A percentile compares a stretch with the other conserved stretches of the same genome.
Evolutionary conservation across 2,113 vertebrate genomes (phyloP).

Genomic region (Neodon shergylaensis): DNA sequence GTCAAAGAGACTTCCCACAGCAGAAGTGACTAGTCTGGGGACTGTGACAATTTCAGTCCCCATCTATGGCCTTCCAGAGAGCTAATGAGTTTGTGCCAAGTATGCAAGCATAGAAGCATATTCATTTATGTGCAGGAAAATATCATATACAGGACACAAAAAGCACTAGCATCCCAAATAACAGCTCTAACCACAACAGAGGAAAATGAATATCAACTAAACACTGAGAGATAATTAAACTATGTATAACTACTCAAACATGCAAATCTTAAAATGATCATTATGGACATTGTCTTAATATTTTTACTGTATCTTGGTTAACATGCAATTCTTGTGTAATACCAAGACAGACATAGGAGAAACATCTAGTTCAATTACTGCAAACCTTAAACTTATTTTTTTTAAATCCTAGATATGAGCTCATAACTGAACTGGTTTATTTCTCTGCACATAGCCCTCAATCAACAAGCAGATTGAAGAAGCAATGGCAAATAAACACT

Average conservation of each 20-base stretch:
- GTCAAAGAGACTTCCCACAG: not conserved
- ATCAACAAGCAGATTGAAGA: not conserved
- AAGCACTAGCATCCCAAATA: not conserved
- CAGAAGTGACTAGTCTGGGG: not conserved
- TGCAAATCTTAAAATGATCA: not conserved
- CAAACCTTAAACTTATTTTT: slow-evolving; percentile 21
- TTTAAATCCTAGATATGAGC: not conserved
- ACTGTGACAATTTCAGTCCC: not conserved
- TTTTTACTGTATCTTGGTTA: not conserved
- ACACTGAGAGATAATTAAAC: not conserved
- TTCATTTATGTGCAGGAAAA: not conserved
- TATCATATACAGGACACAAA: not conserved
- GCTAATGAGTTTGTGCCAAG: not conserved
- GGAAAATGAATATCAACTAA: not conserved
- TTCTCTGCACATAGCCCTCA: not conserved
- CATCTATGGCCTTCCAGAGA: not conserved
- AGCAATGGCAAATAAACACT: not conserved
- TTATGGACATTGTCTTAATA: not conserved
- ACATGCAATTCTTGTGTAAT: not conserved
- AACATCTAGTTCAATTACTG: slow-evolving; percentile 25
- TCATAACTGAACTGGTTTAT: not conserved
- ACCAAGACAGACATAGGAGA: not conserved
- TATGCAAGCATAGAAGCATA: not conserved
- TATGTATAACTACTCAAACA: not conserved
- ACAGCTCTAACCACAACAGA: slow-evolving; percentile 8